Conservation (phyloP, 2,113 vertebrate genomes). For the Clarias macrocephalus region DNA sequence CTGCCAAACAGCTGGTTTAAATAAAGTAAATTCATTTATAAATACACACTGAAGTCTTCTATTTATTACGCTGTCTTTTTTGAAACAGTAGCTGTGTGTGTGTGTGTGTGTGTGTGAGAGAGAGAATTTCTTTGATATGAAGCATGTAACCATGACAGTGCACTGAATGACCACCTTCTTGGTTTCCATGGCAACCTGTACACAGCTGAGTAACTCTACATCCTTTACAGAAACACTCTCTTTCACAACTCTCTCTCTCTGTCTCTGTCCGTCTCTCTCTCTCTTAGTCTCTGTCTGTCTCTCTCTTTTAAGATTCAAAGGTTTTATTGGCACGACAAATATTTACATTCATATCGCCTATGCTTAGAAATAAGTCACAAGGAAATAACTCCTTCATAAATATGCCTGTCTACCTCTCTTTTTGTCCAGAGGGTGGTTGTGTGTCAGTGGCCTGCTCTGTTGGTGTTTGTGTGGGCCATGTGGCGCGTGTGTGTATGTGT, state of each 20-base stretch:
- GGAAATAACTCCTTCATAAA: too few relatives aligned
- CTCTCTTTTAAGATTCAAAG: too few relatives aligned
- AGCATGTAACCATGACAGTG: slow-evolving; percentile 41
- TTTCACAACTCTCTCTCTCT: not conserved
- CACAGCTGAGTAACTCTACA: slow-evolving; percentile 36
- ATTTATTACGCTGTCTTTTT: not conserved
- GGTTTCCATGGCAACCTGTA: slow-evolving; percentile 43
- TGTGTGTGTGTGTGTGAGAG: not conserved
- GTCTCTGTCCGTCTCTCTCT: not conserved
- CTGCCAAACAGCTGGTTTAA: slow-evolving; percentile 75
- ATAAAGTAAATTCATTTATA: slow-evolving; percentile 77
- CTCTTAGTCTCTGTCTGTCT: not conserved
- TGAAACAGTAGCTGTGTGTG: not conserved
- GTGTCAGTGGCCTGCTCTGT: not conserved
- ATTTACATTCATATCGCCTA: too few relatives aligned
- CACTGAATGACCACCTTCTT: slow-evolving; percentile 41
- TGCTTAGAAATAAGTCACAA: too few relatives aligned
- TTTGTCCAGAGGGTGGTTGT: not conserved
- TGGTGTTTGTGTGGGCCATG: too few relatives aligned
- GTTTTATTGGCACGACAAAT: too few relatives aligned
- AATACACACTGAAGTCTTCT: slow-evolving; percentile 50
- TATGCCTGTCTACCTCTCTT: not conserved
- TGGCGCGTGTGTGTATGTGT: slow-evolving; percentile 8
- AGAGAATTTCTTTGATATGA: slow-evolving; percentile 41
- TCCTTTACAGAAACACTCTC: not conserved